Base-by-base conservation (phyloP, 2,797 vertebrate species). In the Labeo calbasu region DNA sequence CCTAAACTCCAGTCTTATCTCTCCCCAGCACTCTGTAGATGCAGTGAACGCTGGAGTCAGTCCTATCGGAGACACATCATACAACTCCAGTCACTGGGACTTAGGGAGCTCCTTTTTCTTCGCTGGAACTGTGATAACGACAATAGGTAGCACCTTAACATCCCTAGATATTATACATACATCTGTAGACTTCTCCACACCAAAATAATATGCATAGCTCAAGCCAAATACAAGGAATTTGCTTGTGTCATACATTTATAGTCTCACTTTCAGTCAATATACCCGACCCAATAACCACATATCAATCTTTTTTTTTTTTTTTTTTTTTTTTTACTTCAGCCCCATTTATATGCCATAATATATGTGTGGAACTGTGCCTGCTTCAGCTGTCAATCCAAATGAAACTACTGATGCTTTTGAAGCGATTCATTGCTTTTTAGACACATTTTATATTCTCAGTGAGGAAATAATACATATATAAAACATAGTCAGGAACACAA, bases 31-130 rank as follows among this genome's bases (percentile, higher is more conserved):
- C 86, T 97, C 97, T 77, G 94, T 99, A 65, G 97, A 97, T 10
- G 97, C 98, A 51, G 97, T 97, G 86, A 97, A 95, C 0, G 97
- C 96, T 0, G 98, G 98, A 75, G 98, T 99, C 88, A 99, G 95
- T 93, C 98, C 98, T 0, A 88, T 97, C 6, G 97, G 97, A 89
- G 96, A 97, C 86, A 96, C 95, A 0, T 95, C 96, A 46, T 97
- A 96, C 89, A 98, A 94, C 92, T 97, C 95, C 90, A 98, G 97
- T 88, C 96, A 98, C 86, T 99, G 98, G 98, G 97, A 98, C 86
- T 94, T 99, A 0, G 97, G 97, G 89, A 97, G 97, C 93, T 96
- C 98, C 90, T 99, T 99, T 94, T 99, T 99, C 94, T 99, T 99
- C 84, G 97, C 98, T 87, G 98, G 98, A 89, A 99, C 98, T 0